Percentiles rank a stretch among this genome's conserved stretches.
Conservation (phyloP, 2,888 invertebrate species). For the Odontocolon sp. region DNA sequence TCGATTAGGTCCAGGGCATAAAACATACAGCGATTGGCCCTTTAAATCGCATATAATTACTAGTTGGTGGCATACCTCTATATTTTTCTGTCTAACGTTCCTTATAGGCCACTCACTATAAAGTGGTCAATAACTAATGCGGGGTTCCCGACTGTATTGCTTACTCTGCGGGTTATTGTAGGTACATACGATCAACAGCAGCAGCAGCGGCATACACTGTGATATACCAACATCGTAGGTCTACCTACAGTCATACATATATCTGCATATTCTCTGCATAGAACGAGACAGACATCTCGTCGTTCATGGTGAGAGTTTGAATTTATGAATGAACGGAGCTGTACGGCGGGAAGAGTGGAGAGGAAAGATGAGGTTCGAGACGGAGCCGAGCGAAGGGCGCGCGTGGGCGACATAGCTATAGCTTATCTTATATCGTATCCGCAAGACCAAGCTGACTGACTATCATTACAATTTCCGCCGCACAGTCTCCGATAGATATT, state of each 20-base stretch:
- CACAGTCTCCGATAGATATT: no score
- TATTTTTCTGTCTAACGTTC: no score
- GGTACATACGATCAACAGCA: not conserved
- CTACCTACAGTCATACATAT: slow-evolving; percentile 46
- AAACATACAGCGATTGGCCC: no score
- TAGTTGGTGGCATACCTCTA: no score
- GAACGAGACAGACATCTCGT: slow-evolving; percentile 30
- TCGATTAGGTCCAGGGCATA: slow-evolving; percentile 49
- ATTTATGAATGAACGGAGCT: slow-evolving; percentile 65
- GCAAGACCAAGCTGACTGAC: no score
- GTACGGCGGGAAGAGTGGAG: slow-evolving; percentile 72
- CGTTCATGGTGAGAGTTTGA: slow-evolving; percentile 55
- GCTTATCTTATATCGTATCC: slow-evolving; percentile 21
- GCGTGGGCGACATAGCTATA: slow-evolving; percentile 62
- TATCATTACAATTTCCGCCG: no score
- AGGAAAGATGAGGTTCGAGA: slow-evolving; percentile 77
- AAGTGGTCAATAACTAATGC: no score
- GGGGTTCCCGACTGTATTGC: no score
- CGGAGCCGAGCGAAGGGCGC: slow-evolving; percentile 63
- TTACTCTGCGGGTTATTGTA: no score
- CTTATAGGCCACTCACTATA: no score
- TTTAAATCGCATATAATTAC: no score
- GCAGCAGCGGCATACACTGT: not conserved
- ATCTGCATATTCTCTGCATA: slow-evolving; percentile 34
- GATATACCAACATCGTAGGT: slow-evolving; percentile 1